Evolutionary conservation across 2,113 vertebrate species (phyloP).

Genomic region (Nycticryphes semicollaris): DNA sequence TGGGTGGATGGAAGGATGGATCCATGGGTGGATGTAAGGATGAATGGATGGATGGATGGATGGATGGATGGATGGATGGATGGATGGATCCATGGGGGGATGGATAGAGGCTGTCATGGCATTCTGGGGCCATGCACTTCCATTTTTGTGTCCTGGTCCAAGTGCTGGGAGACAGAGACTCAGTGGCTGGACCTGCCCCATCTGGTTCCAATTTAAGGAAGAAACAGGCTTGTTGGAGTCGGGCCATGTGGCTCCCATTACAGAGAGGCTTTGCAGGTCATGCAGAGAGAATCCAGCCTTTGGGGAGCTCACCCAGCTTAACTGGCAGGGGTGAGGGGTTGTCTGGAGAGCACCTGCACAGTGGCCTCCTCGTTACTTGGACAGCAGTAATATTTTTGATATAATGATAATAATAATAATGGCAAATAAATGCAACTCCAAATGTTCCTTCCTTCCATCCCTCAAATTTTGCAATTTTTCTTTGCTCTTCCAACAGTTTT

Average conservation of each 20-base stretch:
- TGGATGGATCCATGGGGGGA: not conserved
- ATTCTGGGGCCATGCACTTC: accelerated
- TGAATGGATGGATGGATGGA: not conserved
- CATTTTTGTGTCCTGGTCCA: accelerated
- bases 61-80: not conserved
- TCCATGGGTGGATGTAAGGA: not conserved
- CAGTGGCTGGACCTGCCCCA: not conserved
- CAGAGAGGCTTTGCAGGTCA: not conserved
- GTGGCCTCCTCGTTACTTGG: not conserved
- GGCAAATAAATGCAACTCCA: not conserved
- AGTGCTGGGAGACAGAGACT: accelerated
- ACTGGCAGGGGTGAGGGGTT: not conserved
- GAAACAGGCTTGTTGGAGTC: not conserved
- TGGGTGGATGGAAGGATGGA: not conserved
- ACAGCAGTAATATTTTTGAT: not conserved
- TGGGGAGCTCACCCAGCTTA: accelerated
- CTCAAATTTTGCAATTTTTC: not conserved
- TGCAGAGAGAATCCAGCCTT: not conserved
- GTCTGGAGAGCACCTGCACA: accelerated
- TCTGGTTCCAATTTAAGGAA: not conserved
- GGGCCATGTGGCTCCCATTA: not conserved
- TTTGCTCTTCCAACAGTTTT: not conserved
- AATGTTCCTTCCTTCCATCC: not conserved
- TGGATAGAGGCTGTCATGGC: not conserved
- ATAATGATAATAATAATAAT: not conserved